phyloP scores from a whole-genome alignment of 2,113 vertebrate species.

The Nipponia nippon region DNA sequence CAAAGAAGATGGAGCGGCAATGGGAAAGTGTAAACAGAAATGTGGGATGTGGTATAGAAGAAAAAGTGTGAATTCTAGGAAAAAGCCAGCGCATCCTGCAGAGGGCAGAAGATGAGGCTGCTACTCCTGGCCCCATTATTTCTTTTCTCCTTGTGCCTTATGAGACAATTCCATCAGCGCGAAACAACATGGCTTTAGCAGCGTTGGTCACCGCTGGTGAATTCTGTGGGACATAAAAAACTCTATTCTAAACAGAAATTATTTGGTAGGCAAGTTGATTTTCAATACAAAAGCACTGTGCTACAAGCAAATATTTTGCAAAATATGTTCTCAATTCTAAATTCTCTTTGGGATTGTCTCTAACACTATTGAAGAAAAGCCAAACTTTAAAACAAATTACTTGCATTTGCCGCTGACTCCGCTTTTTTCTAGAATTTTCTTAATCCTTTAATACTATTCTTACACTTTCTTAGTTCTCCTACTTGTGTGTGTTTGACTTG shows the following conservation, averaged over 20 bases:
- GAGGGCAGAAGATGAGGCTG: background rate
- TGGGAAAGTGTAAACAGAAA: background rate
- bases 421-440: background rate
- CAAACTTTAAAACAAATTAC: background rate
- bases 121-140: background rate
- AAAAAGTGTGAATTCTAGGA: background rate
- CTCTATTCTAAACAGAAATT: background rate
- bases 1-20: background rate
- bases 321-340: background rate
- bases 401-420: background rate
- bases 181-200: background rate
- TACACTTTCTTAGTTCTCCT: background rate
- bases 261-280: background rate
- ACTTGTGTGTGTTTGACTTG: conserved; percentile 8
- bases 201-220: background rate
- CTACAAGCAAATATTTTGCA: background rate
- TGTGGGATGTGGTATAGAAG: background rate
- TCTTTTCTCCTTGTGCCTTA: background rate
- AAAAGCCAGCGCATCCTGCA: background rate
- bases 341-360: background rate
- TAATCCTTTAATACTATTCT: background rate
- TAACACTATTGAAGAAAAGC: background rate
- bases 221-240: background rate
- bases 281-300: background rate
- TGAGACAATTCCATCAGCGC: background rate